Base-by-base conservation (phyloP, 2,113 vertebrate species). In the Cyrtonyx montezumae region DNA sequence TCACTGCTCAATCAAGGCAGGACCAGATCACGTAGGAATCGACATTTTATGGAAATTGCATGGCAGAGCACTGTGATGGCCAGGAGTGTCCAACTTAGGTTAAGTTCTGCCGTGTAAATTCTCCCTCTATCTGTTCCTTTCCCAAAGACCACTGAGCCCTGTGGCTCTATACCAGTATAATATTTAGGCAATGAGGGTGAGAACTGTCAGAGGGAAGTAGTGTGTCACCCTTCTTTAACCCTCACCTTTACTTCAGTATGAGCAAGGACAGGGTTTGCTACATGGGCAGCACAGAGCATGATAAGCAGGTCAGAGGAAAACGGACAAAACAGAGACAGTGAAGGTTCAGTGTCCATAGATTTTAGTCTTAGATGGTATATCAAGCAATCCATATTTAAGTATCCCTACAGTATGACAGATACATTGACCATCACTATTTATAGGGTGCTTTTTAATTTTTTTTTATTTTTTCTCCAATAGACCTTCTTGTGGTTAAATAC, bases 261-360 rank as follows among this genome's bases (percentile, higher is more conserved):
- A 42, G 36, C 36, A 71, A 49, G 26, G 36, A 32, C 14, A 30
- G 26, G 9, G 68, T 30, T 48, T 37, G 48, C 48, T 40, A 76
- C 32, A 12, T 23, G 21, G 25, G 61, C 11, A 85, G 37, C 5
- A 45, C 19, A 67, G 51, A 65, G 37, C 37, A 75, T 3, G 21
- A 37, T 22, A 46, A 86, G 28, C 9, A 79, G 20, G 34, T 69
- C 15, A 48, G 43, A 79, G 82, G 2, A 76, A 93, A 88, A 45
- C 5, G 2, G 9, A 1, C 21, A 12, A 30, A 62, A 74, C 51
- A 66, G 12, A 42, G 9, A 53, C 22, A 1, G 1, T 0, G 0
- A 4, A 55, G 42, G 45, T 78, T 59, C 71, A 20, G 21, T 70
- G 28, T 43, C 5, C 9, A 21, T 17, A 25, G 19, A 84, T 55